Base-by-base conservation (phyloP, 2,888 invertebrate genomes). In the Amphimallon solstitiale region DNA sequence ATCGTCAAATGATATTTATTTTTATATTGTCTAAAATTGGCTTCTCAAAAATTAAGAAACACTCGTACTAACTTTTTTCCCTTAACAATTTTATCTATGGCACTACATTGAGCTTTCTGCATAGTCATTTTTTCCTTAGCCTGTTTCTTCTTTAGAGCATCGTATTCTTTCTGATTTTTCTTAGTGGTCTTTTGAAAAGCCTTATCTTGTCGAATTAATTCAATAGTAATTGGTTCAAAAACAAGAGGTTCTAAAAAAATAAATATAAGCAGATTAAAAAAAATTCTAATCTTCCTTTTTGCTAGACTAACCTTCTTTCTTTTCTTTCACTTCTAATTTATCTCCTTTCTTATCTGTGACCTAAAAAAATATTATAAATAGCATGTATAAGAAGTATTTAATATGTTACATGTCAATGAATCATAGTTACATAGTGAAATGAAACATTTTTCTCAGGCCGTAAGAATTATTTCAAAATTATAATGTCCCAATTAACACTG, bases 51-150 rank as follows among this genome's bases (percentile, higher is more conserved):
- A n/a, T n/a, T n/a, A n/a, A n/a, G n/a, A n/a, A n/a, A n/a, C n/a
- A n/a, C n/a, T n/a, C n/a, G n/a, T n/a, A n/a, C n/a, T n/a, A n/a
- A 94, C 93, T 93, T 94, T 84, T 96, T 97, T 61, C 95, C 95
- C 82, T 97, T 96, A 73, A 96, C 92, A 73, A 96, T 87, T 81
- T 97, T 97, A 81, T 98, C 98, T 48, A 98, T 91, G 23, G 95
- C 91, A 1, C 90, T 84, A 81, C 96, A 96, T 81, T 98, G 96
- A 10, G 90, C 87, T 81, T 96, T 97, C 83, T 98, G 98, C 80
- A 98, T 88, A 23, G 90, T 83, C 77, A 92, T 86, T 79, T 95
- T 91, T 82, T 98, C 98, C 80, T 99, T 99, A 72, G 92, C 88
- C 77, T 98, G 98, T 63, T 93, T 91, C 80, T 97, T 98, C 79